phyloP scores from a whole-genome alignment of 2,888 invertebrate species.

The Laothoe populi region DNA sequence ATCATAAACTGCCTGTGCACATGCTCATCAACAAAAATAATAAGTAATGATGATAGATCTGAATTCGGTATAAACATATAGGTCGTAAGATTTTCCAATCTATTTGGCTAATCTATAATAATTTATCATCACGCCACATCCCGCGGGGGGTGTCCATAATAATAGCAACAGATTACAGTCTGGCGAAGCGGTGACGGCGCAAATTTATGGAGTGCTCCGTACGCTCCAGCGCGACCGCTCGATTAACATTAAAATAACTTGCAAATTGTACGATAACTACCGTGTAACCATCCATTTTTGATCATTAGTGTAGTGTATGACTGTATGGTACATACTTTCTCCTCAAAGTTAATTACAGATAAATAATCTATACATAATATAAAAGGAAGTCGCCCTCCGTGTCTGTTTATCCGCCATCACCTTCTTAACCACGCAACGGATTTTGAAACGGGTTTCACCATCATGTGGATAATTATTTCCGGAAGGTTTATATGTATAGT shows the following conservation, averaged over 20 bases:
- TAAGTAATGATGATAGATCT: neutral
- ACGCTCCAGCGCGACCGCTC: slow-evolving; percentile 32
- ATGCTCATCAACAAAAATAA: neutral
- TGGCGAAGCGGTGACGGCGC: slow-evolving; percentile 35
- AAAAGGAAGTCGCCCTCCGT: no score
- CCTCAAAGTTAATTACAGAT: no score
- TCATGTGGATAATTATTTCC: no score
- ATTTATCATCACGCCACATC: slow-evolving; percentile 27
- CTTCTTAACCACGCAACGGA: no score
- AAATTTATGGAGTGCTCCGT: slow-evolving; percentile 46
- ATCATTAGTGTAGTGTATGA: neutral
- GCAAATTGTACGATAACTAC: slow-evolving; percentile 53
- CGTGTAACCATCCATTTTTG: slow-evolving; percentile 38
- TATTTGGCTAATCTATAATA: slow-evolving; percentile 28
- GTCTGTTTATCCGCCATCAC: no score
- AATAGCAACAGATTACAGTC: slow-evolving; percentile 29
- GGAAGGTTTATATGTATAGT: no score
- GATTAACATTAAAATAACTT: slow-evolving; percentile 62
- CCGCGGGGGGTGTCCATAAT: slow-evolving; percentile 35
- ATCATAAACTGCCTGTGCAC: neutral
- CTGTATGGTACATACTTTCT: no score
- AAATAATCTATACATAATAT: no score
- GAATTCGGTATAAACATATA: slow-evolving; percentile 21
- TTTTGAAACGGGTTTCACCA: no score
- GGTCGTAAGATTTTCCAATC: slow-evolving; percentile 15